Conservation (phyloP, 2,888 invertebrate species). For the Mesoligia furuncula region DNA sequence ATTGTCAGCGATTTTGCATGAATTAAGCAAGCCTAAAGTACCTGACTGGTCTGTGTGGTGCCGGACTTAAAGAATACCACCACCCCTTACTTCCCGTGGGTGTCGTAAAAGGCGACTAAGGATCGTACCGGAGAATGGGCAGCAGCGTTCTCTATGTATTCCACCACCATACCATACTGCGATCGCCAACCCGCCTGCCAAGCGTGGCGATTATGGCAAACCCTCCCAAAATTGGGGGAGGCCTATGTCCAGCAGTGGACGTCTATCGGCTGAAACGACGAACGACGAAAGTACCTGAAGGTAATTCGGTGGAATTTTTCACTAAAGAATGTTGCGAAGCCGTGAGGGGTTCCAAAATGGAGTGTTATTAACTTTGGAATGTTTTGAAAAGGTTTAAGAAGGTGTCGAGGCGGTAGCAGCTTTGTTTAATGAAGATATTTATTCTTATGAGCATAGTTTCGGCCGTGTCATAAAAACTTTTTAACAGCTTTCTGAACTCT, state of each 20-base stretch:
- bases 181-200: no score
- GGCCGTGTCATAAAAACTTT: slow-evolving; percentile 50
- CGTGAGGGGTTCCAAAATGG: slow-evolving; percentile 55
- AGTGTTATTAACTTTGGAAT: slow-evolving; percentile 61
- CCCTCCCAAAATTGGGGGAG: no score
- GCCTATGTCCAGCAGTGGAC: no score
- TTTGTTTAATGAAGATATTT: slow-evolving; percentile 63
- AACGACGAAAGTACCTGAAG: slow-evolving; percentile 51
- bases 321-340: slow-evolving; percentile 44
- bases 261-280: no score
- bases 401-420: slow-evolving; percentile 53
- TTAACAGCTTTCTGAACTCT: slow-evolving; percentile 42
- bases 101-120: no score
- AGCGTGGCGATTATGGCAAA: no score
- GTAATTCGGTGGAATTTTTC: slow-evolving; percentile 62
- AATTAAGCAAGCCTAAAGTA: slow-evolving; percentile 58
- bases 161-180: no score
- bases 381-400: slow-evolving; percentile 56
- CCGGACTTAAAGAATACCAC: no score
- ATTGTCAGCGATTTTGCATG: slow-evolving; percentile 65
- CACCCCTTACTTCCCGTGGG: no score
- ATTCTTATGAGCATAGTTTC: slow-evolving; percentile 56
- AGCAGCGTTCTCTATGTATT: no score
- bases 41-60: no score
- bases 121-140: no score